These are phyloP conservation scores for Drosophila multiciliata DNA, from an alignment of 2,888 invertebrate genomes.

Conservation along the genomic window DNA sequence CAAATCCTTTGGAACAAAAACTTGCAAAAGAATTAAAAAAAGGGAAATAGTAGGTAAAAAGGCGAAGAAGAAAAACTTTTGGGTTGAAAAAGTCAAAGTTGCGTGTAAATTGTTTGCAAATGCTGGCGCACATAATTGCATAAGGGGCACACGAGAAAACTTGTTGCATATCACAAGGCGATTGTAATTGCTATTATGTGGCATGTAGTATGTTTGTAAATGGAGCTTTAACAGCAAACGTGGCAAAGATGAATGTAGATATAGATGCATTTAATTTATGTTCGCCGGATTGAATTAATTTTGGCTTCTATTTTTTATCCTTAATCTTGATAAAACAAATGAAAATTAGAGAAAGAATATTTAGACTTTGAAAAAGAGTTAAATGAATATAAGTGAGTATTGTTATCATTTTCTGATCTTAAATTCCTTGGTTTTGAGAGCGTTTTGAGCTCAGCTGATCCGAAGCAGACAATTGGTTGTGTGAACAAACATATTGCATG, in stretches of 20 bases:
- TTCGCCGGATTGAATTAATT: background rate
- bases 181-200: constrained; percentile 45
- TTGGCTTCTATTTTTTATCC: background rate
- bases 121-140: constrained; percentile 64
- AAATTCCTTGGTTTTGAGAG: background rate
- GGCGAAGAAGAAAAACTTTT: constrained; percentile 25
- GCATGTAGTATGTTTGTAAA: constrained; percentile 25
- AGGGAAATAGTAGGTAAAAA: constrained; percentile 3
- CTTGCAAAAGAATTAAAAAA: constrained; percentile 30
- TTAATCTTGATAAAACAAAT: background rate
- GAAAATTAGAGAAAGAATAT: background rate
- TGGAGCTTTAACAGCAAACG: constrained; percentile 15
- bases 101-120: constrained; percentile 55
- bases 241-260: background rate
- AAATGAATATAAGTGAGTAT: background rate
- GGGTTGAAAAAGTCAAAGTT: constrained; percentile 57
- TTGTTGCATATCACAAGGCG: constrained; percentile 53
- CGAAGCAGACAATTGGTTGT: constrained; percentile 9
- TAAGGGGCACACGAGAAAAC: constrained; percentile 54
- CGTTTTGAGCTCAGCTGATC: background rate
- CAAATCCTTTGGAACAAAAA: constrained; percentile 47
- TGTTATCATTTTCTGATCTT: background rate
- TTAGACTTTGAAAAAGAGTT: no score
- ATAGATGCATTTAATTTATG: background rate
- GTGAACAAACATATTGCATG: constrained; percentile 56